Evolutionary conservation across 1,140 invertebrate species (phyloP), one percentile per base, ranked within the genome.

Genomic region (Drosophila melanica): DNA sequence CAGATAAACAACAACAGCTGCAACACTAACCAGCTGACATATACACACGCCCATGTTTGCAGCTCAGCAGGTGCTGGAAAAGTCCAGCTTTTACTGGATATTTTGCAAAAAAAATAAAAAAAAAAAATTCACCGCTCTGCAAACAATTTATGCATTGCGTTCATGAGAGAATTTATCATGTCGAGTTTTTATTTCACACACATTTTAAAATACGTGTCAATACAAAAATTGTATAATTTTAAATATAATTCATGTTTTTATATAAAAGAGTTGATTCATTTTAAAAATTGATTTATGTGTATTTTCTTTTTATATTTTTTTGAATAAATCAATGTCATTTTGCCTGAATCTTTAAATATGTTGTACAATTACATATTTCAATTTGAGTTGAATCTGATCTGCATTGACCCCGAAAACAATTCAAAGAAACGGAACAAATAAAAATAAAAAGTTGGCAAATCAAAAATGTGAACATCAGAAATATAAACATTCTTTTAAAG

Each of bases 401-500:
- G 11, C 37, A 44, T 8, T 68, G 55, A 55, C 59, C 59, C 16
- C 10, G 18, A 59, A 67, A 58, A 48, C n/a, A n/a, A 14, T 18
- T 10, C 10, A 16, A 67, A 50, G 27, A 48, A 44, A 47, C 20
- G 53, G 42, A 65, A 51, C 6, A 27, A 50, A 50, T 8, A 44
- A 53, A 47, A 27, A 27, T 27, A 27, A 27, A 27, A 33, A 20
- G 37, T 59, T 45, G 53, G 18, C 30, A 45, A 9, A 37, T 41
- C 30, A 39, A 68, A 60, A 60, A 60, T 20, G 10, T 33, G 16
- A 39, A 51, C 5, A 42, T 18, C n/a, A n/a, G n/a, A n/a, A n/a
- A 33, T 66, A 23, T 20, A 23, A 54, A 63, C n/a, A 74, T 74
- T 74, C 71, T 69, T 74, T 62, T 3, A 57, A 69, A 63, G 65